Evolutionary conservation across 2,888 invertebrate genomes (phyloP).

Genomic region (Ctena decussata): DNA sequence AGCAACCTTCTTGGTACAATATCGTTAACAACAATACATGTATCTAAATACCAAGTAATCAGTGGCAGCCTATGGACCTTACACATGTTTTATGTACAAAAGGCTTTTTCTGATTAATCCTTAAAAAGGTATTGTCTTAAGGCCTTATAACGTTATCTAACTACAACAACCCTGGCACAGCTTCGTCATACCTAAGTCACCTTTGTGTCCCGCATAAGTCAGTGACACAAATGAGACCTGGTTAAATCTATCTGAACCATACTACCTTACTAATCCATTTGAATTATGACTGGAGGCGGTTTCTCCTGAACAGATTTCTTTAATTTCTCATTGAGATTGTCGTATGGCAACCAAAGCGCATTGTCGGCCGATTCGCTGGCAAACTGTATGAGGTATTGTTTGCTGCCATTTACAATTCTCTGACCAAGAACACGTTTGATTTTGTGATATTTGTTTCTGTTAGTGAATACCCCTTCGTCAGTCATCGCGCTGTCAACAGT

Average conservation of each 20-base stretch:
- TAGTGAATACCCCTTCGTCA: no score
- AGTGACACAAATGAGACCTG: neutral
- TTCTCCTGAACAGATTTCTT: neutral
- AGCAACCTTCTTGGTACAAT: no score
- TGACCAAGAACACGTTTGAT: constrained; percentile 14
- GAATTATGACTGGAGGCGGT: no score
- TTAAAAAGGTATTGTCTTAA: neutral
- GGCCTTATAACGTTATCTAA: neutral
- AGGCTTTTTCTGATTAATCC: neutral
- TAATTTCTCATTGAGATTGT: neutral
- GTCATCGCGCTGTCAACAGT: neutral
- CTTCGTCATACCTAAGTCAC: no score
- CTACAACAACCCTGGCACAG: neutral
- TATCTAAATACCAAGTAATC: no score
- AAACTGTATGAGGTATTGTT: constrained; percentile 9
- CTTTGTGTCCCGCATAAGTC: neutral
- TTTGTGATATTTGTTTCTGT: constrained; percentile 14
- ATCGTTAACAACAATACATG: no score
- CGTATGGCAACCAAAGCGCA: neutral
- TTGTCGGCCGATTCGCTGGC: constrained; percentile 11
- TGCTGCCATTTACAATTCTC: neutral
- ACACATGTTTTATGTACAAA: neutral
- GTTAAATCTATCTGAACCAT: no score
- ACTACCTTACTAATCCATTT: no score
- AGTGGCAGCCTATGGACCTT: neutral